Evolutionary conservation across 2,797 vertebrate species (phyloP), one percentile per base, ranked within the genome.

Genomic region (Platalea minor): DNA sequence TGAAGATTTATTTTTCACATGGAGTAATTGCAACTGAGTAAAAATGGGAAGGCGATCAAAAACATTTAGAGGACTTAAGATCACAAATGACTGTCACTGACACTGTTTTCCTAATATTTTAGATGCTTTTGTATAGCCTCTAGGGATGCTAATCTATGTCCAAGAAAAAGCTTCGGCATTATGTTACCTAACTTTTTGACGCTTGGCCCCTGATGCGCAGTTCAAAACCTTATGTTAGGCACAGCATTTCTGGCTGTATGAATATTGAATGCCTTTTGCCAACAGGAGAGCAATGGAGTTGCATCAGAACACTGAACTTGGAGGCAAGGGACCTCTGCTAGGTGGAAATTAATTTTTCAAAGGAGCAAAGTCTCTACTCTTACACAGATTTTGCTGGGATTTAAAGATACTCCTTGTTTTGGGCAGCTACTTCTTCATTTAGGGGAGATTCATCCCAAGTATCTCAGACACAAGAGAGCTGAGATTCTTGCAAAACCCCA

Each of bases 21-120:
- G 43, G 28, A 83, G 33, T 73, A 86, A 92, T 88, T 96, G 76
- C 89, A 78, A 88, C 45, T 39, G 61, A 68, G 46, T 77, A 53
- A 92, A 91, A 95, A 94, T 80, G 80, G 88, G 60, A 95, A 83
- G 64, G 91, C 5, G 4, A 67, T 95, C 68, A 92, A 93, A 95
- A 95, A 48, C 37, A 24, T 93, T 86, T 77, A 74, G 86, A 94
- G 82, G 74, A 85, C 19, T 72, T 60, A 64, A 67, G 53, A 82
- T 69, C n/a, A 28, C 7, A 7, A 87, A 80, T 64, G 37, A 72
- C 77, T 91, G 78, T 61, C 74, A 56, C 51, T 81, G 78, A 25
- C 57, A 46, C 48, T 61, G 65, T 94, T 93, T 96, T 89, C 63
- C 43, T 92, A 61, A 50, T 89, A 29, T 79, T 88, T 70, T 67